Percentiles rank a stretch among this genome's conserved stretches.
phyloP scores from a whole-genome alignment of 2,797 vertebrate genomes.

The Rhodeus uyekii region DNA sequence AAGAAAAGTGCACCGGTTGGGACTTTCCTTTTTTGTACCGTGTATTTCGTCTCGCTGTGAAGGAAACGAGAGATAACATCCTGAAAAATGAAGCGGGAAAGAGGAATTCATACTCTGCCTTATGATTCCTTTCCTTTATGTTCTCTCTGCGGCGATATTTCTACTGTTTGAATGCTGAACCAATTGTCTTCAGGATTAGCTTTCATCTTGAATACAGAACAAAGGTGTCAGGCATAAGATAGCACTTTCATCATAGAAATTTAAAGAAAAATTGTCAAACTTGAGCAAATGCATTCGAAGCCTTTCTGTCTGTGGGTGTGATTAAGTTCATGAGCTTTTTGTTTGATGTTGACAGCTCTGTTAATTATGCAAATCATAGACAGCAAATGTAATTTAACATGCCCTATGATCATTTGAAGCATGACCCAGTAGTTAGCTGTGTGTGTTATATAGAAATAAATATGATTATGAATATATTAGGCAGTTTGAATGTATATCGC shows the following conservation, averaged over 20 bases:
- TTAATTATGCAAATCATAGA: conserved; percentile 46
- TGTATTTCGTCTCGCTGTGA: conserved; percentile 19
- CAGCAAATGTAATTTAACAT: conserved; percentile 40
- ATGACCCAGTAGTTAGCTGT: conserved; percentile 10
- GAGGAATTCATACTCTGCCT: conserved; percentile 1
- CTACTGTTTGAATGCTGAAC: conserved; percentile 9
- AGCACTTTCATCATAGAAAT: conserved; percentile 4
- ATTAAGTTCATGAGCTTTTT: conserved; percentile 35
- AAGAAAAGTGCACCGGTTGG: conserved; percentile 22
- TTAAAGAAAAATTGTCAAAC: not conserved
- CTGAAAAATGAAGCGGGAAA: conserved; percentile 8
- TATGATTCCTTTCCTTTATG: conserved; percentile 27
- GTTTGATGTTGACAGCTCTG: conserved; percentile 33
- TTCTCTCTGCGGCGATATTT: not conserved
- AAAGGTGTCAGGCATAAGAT: conserved; percentile 14
- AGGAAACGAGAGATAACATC: conserved; percentile 12
- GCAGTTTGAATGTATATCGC: conserved; percentile 18
- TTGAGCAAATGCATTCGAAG: conserved; percentile 3
- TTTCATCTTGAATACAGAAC: conserved; percentile 29
- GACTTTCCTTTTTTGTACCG: conserved; percentile 15
- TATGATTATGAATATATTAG: not conserved
- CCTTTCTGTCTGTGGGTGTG: conserved; percentile 20
- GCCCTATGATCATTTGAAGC: conserved; percentile 42
- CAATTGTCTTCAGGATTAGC: conserved; percentile 28
- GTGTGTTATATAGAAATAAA: conserved; percentile 1